Percentiles rank a stretch among this genome's conserved stretches.
Conservation (phyloP, 2,797 vertebrate genomes). For the Rhyacichthys aspro region DNA sequence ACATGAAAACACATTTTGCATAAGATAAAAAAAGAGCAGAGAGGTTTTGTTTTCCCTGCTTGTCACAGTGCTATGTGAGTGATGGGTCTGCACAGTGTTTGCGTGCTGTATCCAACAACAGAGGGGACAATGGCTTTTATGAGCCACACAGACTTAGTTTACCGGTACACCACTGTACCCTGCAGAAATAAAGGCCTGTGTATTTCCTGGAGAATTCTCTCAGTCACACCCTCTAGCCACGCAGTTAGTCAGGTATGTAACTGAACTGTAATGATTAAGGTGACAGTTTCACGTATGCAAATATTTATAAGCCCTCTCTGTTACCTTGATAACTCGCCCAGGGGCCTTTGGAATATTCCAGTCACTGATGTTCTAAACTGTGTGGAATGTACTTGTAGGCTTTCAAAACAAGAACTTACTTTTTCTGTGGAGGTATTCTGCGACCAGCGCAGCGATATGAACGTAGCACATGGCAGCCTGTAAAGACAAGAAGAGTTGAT, state of each 20-base stretch:
- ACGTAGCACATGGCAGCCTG: slow-evolving; percentile 98
- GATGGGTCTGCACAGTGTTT: background rate
- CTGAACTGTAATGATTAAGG: background rate
- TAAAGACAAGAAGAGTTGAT: slow-evolving; percentile 48
- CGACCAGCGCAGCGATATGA: slow-evolving; percentile 92
- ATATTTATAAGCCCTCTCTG: background rate
- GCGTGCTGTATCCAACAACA: slow-evolving; percentile 10
- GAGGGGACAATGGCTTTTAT: background rate
- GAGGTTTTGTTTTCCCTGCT: background rate
- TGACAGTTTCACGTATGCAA: background rate
- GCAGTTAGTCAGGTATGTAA: background rate
- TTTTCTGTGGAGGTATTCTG: slow-evolving; percentile 95
- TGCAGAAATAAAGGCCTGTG: background rate
- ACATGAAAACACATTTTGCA: slow-evolving; percentile 32
- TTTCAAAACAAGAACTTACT: slow-evolving; percentile 84
- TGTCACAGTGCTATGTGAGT: no score
- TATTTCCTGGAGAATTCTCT: no score
- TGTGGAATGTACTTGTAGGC: background rate
- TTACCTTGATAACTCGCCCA: background rate
- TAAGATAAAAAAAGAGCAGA: slow-evolving; percentile 11
- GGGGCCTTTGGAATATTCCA: background rate
- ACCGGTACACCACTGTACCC: background rate
- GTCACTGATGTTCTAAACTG: no score
- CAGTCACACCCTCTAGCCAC: no score
- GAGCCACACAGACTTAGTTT: background rate